Percentiles rank a stretch among this genome's conserved stretches.
These are phyloP conservation scores for Urocyon cinereoargenteus DNA, from an alignment of 2,797 vertebrate genomes.

Conservation along the genomic window DNA sequence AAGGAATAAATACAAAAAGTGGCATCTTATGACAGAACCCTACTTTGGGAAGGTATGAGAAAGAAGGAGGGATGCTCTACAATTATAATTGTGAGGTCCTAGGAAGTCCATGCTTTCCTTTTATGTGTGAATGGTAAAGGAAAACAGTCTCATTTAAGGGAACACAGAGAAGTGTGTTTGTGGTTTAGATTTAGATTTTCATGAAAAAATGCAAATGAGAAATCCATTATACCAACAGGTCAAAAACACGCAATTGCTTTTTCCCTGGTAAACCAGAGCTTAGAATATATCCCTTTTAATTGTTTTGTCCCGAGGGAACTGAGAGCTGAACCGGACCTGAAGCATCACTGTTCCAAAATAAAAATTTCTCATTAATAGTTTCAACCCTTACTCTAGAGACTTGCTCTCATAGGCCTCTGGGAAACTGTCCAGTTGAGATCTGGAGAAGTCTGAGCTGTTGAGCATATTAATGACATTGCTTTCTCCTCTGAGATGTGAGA, in stretches of 20 bases:
- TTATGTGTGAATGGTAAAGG: slow-evolving; percentile 12
- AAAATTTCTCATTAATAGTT: background rate
- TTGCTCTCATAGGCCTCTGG: background rate
- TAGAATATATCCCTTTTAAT: slow-evolving; percentile 34
- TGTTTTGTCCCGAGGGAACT: background rate
- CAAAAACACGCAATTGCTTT: background rate
- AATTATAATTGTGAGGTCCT: background rate
- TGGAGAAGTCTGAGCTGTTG: background rate
- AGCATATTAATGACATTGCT: background rate
- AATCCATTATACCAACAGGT: background rate
- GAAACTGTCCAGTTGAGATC: background rate
- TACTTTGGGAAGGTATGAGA: background rate
- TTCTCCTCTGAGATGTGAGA: slow-evolving; percentile 5
- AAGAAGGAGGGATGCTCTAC: background rate
- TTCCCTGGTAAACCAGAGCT: background rate
- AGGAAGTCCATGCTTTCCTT: background rate
- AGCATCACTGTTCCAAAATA: background rate
- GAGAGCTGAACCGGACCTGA: background rate
- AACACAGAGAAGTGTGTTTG: background rate
- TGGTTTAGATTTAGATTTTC: background rate
- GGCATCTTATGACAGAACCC: background rate
- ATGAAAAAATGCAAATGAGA: background rate
- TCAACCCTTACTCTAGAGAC: background rate
- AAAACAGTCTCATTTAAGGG: background rate
- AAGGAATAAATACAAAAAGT: background rate